Conservation (phyloP, 2,888 invertebrate species). For the Torymus auratus region DNA sequence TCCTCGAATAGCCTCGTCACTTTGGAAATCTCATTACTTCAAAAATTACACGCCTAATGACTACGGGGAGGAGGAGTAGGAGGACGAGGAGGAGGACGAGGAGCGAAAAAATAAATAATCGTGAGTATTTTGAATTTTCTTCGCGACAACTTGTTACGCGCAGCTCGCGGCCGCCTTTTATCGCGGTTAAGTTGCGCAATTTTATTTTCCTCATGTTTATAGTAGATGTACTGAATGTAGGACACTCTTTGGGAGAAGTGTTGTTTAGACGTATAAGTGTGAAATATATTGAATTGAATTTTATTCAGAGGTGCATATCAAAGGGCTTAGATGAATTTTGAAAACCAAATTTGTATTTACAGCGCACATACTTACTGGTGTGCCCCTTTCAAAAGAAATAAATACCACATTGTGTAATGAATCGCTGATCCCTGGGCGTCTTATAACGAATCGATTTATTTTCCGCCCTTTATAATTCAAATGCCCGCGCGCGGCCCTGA, state of each 20-base stretch:
- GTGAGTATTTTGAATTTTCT: background rate
- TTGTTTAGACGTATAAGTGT: too few relatives aligned
- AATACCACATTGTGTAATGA: constrained; percentile 29
- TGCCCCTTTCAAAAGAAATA: background rate
- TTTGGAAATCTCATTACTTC: constrained; percentile 23
- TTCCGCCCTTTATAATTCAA: constrained; percentile 40
- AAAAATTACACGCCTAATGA: constrained; percentile 34
- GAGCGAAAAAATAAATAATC: constrained; percentile 2
- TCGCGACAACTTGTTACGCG: background rate
- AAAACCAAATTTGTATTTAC: too few relatives aligned
- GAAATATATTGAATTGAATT: too few relatives aligned
- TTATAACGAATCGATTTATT: constrained; percentile 49
- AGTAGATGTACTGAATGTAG: too few relatives aligned
- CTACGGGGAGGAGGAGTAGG: background rate
- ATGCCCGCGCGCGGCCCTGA: background rate
- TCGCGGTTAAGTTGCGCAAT: background rate
- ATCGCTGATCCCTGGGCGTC: constrained; percentile 17
- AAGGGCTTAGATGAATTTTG: too few relatives aligned
- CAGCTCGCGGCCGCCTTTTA: background rate
- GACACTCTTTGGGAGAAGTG: too few relatives aligned
- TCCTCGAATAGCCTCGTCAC: constrained; percentile 30
- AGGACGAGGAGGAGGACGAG: too few relatives aligned
- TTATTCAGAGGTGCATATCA: too few relatives aligned
- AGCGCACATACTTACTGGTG: too few relatives aligned
- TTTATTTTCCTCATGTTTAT: background rate